Base-by-base conservation (phyloP, 2,888 invertebrate species). In the Clostera curtula region DNA sequence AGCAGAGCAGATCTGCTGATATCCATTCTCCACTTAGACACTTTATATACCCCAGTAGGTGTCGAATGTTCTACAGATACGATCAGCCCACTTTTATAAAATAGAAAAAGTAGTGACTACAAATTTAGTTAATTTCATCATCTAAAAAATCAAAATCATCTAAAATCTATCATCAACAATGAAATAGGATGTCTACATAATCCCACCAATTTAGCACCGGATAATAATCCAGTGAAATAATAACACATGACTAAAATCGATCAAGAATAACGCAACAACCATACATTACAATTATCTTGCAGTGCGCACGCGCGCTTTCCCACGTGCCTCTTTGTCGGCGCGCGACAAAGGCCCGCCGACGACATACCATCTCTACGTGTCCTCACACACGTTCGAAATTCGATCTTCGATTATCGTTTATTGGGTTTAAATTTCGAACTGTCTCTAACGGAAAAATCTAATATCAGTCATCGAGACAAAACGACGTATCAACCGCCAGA, bases 261-360 rank as follows among this genome's bases (percentile, higher is more conserved):
- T 69, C 65, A 60, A 68, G 58, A 58, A 63, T 65, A 64, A 52
- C 36, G 51, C 50, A 59, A 59, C 55, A 68, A 56, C 62, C 73
- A 74, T 69, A 73, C 63, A 72, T 71, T 71, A 72, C 63, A 62
- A 62, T 59, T 54, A 55, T 64, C 56, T 59, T 49, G 60, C 66
- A 63, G 51, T 42, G 64, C 72, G 70, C 72, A 69, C 69, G 76
- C 74, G 72, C 76, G 66, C 66, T 68, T 82, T 82, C 79, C 76
- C 82, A 80, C 79, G 80, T 80, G 69, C 63, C 50, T 43, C 51
- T 83, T 83, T 83, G 82, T 80, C 82, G 82, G 80, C 51, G 29
- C 49, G 68, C 76, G 76, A 80, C 82, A 83, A 82, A 82, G 77
- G 62, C 43, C 43, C 44, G 67, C 79, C 76, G 79, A 69, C 74